Evolutionary conservation across 2,113 vertebrate species (phyloP), one percentile per base, ranked within the genome.

Genomic region (Circaetus cinerascens): DNA sequence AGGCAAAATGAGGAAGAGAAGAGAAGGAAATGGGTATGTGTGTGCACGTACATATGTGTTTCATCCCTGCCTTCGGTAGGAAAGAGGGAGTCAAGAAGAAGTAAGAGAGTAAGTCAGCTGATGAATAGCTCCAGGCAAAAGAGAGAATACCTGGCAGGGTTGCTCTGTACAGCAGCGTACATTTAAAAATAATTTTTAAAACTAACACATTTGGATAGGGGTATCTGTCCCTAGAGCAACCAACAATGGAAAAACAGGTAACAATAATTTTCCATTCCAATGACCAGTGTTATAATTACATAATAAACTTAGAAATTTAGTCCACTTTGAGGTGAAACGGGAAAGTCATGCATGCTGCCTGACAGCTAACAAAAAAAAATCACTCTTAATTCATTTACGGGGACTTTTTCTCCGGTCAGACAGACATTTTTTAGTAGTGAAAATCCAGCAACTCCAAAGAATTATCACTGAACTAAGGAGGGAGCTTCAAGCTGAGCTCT

Each of bases 251-350:
- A 77, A 91, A 91, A 38, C n/a, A 76, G 76, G 88, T 50, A 94
- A 79, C 50, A 74, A 81, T 60, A 41, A 80, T 90, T 93, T 94
- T 94, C 92, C 79, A 74, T 67, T 83, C 57, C 72, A 90, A 62
- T 68, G 66, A 85, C 51, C 53, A 69, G 81, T 64, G 57, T 82
- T 92, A 67, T 90, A 95, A 93, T 95, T 92, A 93, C 67, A 90
- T 83, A 73, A 82, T 69, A 83, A 83, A n/a, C 29, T n/a, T 83
- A 88, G 86, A 96, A 93, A 86, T 71, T 45, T 74, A 43, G 71
- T 57, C 79, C 41, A 43, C 64, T 95, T 81, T 34, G 63, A 88
- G 90, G 74, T 90, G 57, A 91, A 96, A 76, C 8, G 20, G 88
- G 82, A 80, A 93, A 93, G 72, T 46, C 90, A 50, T 45, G 15